phyloP scores from a whole-genome alignment of 1,140 invertebrate genomes.

The Atta texana region DNA sequence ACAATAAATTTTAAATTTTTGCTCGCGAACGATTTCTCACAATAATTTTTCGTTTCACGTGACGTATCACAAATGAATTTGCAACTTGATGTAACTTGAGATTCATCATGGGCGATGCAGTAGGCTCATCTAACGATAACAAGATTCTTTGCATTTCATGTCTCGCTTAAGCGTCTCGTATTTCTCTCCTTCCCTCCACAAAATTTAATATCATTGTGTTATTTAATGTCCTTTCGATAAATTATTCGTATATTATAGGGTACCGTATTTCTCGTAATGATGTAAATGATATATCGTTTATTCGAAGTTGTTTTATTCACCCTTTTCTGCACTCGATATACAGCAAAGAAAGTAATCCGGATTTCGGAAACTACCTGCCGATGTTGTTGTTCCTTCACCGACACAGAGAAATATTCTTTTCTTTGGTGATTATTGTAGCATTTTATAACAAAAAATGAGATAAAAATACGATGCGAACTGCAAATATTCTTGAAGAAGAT shows the following conservation, averaged over 20 bases:
- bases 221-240: no score
- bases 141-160: neutral
- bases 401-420: neutral
- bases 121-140: neutral
- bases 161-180: neutral
- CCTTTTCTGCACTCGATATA: neutral
- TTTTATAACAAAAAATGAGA: neutral
- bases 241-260: no score
- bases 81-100: constrained; percentile 5
- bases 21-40: neutral
- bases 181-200: neutral
- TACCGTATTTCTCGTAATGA: no score
- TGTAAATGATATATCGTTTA: no score
- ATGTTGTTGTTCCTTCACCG: neutral
- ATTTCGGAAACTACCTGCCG: neutral
- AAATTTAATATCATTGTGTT: no score
- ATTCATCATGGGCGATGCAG: neutral
- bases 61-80: neutral
- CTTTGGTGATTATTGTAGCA: neutral
- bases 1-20: neutral
- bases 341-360: neutral
- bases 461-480: neutral
- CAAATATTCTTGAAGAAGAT: neutral
- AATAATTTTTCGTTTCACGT: neutral
- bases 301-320: no score